Evolutionary conservation across 1,140 invertebrate genomes (phyloP), one percentile per base, ranked within the genome.

Genomic region (Brachystomella parvula): DNA sequence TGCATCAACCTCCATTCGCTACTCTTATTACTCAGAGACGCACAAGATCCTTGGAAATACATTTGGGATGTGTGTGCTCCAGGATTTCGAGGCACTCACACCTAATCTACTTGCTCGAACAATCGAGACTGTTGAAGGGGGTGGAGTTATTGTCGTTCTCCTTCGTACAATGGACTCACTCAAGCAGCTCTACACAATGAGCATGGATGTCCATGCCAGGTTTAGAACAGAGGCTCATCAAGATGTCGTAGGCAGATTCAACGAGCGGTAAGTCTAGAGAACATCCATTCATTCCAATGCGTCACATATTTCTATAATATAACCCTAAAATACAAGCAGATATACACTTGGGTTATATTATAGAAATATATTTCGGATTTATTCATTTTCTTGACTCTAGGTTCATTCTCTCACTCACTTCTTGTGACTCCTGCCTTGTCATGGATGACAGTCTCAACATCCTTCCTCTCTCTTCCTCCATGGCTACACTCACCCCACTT

Each of bases 1-100:
- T 61, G 87, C 94, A 0, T 92, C 96, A 1, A 98, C 96, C 1
- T 90, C 94, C 69, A 98, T 99, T 74, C 84, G 96, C 65, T 99
- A 96, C 73, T 90, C 94, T 78, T 99, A 98, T 79, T 99, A 99
- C 78, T 87, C 87, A 2, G 96, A 99, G 79, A 98, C 96, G 9
- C 94, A 98, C 77, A 94, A 94, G 75, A 97, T 99, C 77, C 82
- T 99, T 1, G 97, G 97, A 62, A 94, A 96, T 70, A 99, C 96
- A 0, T 99, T 90, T 81, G 95, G 94, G 64, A 96, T 97, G 83
- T 95, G 94, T 81, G 86, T 99, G 65, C 80, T 98, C 17, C 77
- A 94, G 87, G 96, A 99, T 81, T 99, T 99, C 83, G 96, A 99
- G 83, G 96, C 96, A 1, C 74, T 99, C 0, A 99, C 96, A n/a